phyloP scores from a whole-genome alignment of 30 jellyfish, hydroid and myxozoan genomes.

The Aurelia sp. region DNA sequence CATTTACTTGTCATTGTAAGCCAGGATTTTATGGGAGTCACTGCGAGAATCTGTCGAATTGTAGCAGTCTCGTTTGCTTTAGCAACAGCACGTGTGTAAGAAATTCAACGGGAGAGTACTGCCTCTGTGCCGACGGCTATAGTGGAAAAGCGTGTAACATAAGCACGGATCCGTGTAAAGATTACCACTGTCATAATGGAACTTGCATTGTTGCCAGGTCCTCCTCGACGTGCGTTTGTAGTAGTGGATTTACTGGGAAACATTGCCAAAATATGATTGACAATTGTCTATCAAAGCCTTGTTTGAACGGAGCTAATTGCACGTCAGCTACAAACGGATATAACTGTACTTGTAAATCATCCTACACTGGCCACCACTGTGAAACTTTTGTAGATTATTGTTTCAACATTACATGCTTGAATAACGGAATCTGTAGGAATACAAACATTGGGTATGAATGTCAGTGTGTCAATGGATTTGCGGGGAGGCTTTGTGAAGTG shows the following conservation, averaged over 20 bases:
- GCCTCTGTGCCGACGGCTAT: conserved; percentile 10
- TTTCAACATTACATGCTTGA: conserved; percentile 29
- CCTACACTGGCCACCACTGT: conserved; percentile 24
- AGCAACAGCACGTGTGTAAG: conserved; percentile 16
- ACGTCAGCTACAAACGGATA: conserved; percentile 15
- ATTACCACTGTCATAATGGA: conserved; percentile 34
- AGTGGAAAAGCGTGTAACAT: background rate
- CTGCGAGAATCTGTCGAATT: conserved; percentile 3
- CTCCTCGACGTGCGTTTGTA: conserved; percentile 29
- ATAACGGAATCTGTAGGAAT: conserved; percentile 48
- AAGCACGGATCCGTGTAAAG: background rate
- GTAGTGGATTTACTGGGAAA: conserved; percentile 40
- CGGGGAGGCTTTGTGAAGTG: conserved; percentile 46
- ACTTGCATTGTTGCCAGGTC: conserved; percentile 6
- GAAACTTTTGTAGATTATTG: conserved; percentile 42
- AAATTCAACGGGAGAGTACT: conserved; percentile 30
- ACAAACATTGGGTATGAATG: conserved; percentile 16
- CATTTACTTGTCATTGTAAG: conserved; percentile 25
- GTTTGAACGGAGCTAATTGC: conserved; percentile 54
- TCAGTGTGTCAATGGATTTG: conserved; percentile 45
- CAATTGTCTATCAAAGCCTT: conserved; percentile 22
- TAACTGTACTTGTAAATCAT: conserved; percentile 30
- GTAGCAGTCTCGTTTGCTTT: background rate
- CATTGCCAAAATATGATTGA: conserved; percentile 12
- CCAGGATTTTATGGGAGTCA: conserved; percentile 17